Evolutionary conservation across 1,140 invertebrate genomes (phyloP).

Genomic region (Cataglyphis hispanica): DNA sequence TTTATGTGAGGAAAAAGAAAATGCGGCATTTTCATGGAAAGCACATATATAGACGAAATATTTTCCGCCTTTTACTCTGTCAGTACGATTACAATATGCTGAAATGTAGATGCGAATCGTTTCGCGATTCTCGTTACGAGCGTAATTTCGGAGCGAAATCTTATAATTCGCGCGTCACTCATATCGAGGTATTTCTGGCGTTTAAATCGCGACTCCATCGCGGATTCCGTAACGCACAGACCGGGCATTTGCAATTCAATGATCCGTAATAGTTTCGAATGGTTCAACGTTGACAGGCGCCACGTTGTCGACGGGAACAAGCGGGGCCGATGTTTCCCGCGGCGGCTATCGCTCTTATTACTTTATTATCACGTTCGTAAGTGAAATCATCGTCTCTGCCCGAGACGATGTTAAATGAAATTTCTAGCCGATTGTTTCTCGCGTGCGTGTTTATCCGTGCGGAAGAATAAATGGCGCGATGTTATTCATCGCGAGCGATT

Average conservation of each 20-base stretch:
- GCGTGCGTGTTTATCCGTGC: neutral
- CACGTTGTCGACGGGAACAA: slow-evolving; percentile 63
- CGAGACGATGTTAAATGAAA: slow-evolving; percentile 35
- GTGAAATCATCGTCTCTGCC: slow-evolving; percentile 50
- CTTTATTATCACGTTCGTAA: slow-evolving; percentile 52
- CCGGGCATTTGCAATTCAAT: slow-evolving; percentile 79
- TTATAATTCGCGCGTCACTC: slow-evolving; percentile 47
- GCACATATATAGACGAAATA: neutral
- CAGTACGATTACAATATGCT: neutral
- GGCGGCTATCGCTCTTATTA: slow-evolving; percentile 61
- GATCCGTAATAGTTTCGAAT: slow-evolving; percentile 79
- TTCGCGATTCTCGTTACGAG: neutral
- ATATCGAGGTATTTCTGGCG: slow-evolving; percentile 39
- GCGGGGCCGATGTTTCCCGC: slow-evolving; percentile 54
- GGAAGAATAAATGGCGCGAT: neutral
- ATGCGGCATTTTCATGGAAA: neutral
- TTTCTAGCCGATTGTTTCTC: slow-evolving; percentile 39
- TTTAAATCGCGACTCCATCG: slow-evolving; percentile 40
- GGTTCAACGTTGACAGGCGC: slow-evolving; percentile 64
- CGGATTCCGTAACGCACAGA: slow-evolving; percentile 41
- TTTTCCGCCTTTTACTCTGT: neutral
- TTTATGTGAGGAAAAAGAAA: neutral
- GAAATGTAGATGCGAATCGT: slow-evolving; percentile 10
- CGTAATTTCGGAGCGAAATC: slow-evolving; percentile 20
- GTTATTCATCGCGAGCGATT: slow-evolving; percentile 13